These are phyloP conservation scores for Pseudorectes ferrugineus DNA, from an alignment of 2,113 vertebrate species.

Conservation along the genomic window DNA sequence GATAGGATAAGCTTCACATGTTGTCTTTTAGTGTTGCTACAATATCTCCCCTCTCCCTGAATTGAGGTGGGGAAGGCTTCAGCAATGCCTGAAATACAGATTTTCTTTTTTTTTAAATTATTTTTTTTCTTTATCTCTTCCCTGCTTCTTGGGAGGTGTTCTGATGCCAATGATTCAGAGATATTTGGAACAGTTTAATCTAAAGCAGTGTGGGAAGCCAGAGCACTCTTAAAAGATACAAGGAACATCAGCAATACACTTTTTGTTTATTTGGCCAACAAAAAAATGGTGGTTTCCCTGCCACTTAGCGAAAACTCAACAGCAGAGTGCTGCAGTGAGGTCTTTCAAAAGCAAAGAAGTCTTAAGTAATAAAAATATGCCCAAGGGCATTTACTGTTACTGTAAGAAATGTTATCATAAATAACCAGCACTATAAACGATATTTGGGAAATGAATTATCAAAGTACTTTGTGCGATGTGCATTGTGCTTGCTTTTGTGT, in stretches of 20 bases:
- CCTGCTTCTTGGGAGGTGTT: rapidly evolving
- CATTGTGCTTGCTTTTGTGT: background rate
- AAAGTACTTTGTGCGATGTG: background rate
- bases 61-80: background rate
- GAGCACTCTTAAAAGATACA: background rate
- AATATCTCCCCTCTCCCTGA: background rate
- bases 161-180: background rate
- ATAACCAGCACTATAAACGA: background rate
- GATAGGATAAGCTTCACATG: background rate
- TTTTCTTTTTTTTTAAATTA: background rate
- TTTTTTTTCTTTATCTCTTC: background rate
- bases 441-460: background rate
- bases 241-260: background rate
- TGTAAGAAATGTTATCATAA: background rate
- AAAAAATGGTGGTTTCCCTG: background rate
- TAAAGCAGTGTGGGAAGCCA: background rate
- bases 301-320: background rate
- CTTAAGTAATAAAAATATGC: background rate
- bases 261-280: background rate
- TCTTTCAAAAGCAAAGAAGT: background rate
- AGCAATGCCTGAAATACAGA: background rate
- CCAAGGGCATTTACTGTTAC: background rate
- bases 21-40: background rate
- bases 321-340: background rate
- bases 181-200: background rate